Base-by-base conservation (phyloP, 2,888 invertebrate genomes). In the Plagodis dolabraria region DNA sequence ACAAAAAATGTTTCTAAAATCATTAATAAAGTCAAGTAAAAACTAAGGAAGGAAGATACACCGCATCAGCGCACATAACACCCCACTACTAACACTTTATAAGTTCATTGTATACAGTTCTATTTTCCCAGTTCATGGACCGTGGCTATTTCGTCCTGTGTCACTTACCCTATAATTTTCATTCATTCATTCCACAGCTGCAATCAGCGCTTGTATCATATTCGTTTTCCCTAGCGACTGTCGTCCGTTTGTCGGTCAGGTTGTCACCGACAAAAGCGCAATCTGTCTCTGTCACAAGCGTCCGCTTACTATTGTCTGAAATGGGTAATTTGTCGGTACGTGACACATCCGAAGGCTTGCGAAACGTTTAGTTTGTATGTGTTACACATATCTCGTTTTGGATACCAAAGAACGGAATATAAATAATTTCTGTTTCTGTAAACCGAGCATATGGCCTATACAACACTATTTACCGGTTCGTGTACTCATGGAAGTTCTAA, bases 341-440 rank as follows among this genome's bases (percentile, higher is more conserved):
- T 77, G 79, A 72, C 78, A 72, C 73, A 79, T 78, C 77, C 76
- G 68, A 78, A 77, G 77, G 70, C 67, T 77, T 78, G 74, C 70
- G 69, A 69, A 50, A 69, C 56, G 22, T 22, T 22, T 22, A 22
- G 22, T 22, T 22, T 22, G 22, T 22, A 4, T 22, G 22, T 22
- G 22, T 22, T 22, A 22, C 22, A 22, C 22, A 22, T 22, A 22
- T 22, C 22, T 4, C 22, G 22, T 22, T 22, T 22, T 22, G 22
- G 1, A 22, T 22, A 22, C 22, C 22, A 2, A 22, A 22, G 22
- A 22, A 4, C 1, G 22, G 22, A 22, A 22, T 22, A 22, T 22
- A 4, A 22, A 22, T n/a, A n/a, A n/a, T n/a, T n/a, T n/a, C n/a
- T n/a, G n/a, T n/a, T n/a, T n/a, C n/a, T n/a, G n/a, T n/a, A n/a